Evolutionary conservation across 2,888 invertebrate species (phyloP).

Genomic region (Crocallis elinguaria): DNA sequence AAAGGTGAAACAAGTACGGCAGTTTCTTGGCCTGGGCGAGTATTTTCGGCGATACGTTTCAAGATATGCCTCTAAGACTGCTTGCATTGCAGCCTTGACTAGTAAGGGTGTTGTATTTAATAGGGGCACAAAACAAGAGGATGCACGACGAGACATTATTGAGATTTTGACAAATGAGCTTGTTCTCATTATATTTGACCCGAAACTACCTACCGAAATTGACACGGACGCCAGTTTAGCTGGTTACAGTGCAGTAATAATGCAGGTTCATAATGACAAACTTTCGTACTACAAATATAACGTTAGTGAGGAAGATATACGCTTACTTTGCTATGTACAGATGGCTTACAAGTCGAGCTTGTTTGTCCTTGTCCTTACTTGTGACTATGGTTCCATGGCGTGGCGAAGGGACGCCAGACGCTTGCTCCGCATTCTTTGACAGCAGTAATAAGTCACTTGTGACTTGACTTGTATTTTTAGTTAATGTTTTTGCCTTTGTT

Average conservation of each 20-base stretch:
- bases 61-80: conserved; percentile 18
- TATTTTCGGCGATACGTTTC: conserved; percentile 39
- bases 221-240: conserved; percentile 32
- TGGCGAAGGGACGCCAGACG: too few relatives aligned
- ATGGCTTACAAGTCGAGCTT: conserved; percentile 43
- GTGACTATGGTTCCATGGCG: not conserved
- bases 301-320: conserved; percentile 30
- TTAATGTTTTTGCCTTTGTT: too few relatives aligned
- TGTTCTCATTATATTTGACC: conserved; percentile 30
- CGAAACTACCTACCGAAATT: conserved; percentile 17
- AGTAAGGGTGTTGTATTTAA: conserved; percentile 4
- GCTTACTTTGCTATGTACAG: conserved; percentile 37
- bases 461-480: too few relatives aligned
- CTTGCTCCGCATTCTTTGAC: too few relatives aligned
- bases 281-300: conserved; percentile 27
- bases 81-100: conserved; percentile 10
- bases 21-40: conserved; percentile 36
- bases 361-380: conserved; percentile 39
- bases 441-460: too few relatives aligned
- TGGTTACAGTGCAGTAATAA: conserved; percentile 30
- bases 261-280: conserved; percentile 17
- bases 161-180: conserved; percentile 26
- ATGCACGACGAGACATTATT: conserved; percentile 8
- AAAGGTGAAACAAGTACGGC: conserved; percentile 39
- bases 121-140: conserved; percentile 21